These are phyloP conservation scores for Sebastes steindachneri DNA, from an alignment of 2,797 vertebrate genomes.

Conservation along the genomic window DNA sequence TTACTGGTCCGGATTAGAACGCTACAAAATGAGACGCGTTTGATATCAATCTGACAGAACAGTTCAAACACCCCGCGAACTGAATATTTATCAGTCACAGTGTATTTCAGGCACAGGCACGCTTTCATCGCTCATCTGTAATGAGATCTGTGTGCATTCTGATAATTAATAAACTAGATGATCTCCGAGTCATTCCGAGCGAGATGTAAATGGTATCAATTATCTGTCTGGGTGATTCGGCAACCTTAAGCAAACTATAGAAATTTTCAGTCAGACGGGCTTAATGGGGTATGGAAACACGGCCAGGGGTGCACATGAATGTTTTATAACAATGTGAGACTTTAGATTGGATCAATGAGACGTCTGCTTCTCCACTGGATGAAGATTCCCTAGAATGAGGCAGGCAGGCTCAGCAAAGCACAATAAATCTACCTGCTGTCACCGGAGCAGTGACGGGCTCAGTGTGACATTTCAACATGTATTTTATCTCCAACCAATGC, in stretches of 20 bases:
- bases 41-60: slow-evolving; percentile 51
- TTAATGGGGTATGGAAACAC: slow-evolving; percentile 33
- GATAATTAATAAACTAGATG: slow-evolving; percentile 59
- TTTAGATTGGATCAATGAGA: slow-evolving; percentile 55
- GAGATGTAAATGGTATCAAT: slow-evolving; percentile 51
- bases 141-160: slow-evolving; percentile 52
- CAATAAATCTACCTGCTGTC: slow-evolving; percentile 49
- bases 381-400: slow-evolving; percentile 14
- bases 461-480: slow-evolving; percentile 61
- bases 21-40: slow-evolving; percentile 49
- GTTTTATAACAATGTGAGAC: slow-evolving; percentile 52
- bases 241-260: slow-evolving; percentile 40
- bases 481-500: slow-evolving; percentile 37
- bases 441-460: slow-evolving; percentile 37
- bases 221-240: slow-evolving; percentile 39
- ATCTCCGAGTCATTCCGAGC: slow-evolving; percentile 32
- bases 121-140: slow-evolving; percentile 55
- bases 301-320: slow-evolving; percentile 23
- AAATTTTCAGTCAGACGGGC: slow-evolving; percentile 37
- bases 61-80: slow-evolving; percentile 45
- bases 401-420: slow-evolving; percentile 2
- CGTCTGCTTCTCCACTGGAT: slow-evolving; percentile 16
- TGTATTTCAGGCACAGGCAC: slow-evolving; percentile 48
- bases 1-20: slow-evolving; percentile 43
- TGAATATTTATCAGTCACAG: slow-evolving; percentile 59